Evolutionary conservation across 1,140 invertebrate genomes (phyloP).

Genomic region (Bombus haemorrhoidalis): DNA sequence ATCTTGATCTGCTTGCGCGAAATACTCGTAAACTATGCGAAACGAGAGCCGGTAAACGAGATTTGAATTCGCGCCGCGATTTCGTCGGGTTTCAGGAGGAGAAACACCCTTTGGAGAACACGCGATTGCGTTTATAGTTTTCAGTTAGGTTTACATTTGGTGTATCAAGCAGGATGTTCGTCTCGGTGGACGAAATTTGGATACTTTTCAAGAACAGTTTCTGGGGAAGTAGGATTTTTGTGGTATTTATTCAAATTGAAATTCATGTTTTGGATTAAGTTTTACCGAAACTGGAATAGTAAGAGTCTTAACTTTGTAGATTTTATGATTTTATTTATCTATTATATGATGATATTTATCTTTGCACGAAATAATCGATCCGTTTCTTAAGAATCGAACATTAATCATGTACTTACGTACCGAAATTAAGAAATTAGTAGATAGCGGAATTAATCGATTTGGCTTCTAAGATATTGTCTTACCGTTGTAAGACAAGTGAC

Average conservation of each 20-base stretch:
- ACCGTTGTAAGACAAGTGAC: no score
- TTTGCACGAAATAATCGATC: no score
- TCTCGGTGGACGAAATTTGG: background rate
- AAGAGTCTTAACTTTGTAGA: no score
- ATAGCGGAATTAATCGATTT: background rate
- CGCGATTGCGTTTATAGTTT: background rate
- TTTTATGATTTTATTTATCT: no score
- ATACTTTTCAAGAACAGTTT: no score
- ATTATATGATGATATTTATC: no score
- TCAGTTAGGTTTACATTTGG: no score
- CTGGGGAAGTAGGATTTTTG: background rate
- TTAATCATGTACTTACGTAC: background rate
- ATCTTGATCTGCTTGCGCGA: constrained; percentile 40
- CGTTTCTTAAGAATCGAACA: no score
- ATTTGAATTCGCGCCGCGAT: background rate
- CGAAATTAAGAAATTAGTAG: background rate
- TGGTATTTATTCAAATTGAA: background rate
- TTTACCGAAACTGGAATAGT: no score
- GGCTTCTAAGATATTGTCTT: no score
- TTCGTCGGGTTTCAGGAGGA: background rate
- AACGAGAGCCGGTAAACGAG: constrained; percentile 11
- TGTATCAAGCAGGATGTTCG: no score
- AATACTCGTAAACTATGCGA: constrained; percentile 33
- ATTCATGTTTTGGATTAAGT: no score
- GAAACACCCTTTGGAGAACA: background rate